A percentile compares a stretch with the other conserved stretches of the same genome.
Conservation (phyloP, 1,140 invertebrate genomes). For the Leptinotarsa lineolata region DNA sequence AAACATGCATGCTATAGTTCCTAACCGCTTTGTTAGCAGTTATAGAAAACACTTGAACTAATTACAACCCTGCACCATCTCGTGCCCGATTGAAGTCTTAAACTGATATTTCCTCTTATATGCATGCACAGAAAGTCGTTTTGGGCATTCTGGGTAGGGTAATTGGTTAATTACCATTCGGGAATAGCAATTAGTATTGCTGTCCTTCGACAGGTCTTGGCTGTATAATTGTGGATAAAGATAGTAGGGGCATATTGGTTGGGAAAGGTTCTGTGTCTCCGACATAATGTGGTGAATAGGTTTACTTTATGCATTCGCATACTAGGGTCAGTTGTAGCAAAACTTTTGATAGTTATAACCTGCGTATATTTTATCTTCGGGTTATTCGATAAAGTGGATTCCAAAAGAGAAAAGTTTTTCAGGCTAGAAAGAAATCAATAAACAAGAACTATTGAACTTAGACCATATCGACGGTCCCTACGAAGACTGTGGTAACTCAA, state of each 20-base stretch:
- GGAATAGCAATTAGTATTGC: slow-evolving; percentile 23
- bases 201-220: slow-evolving; percentile 16
- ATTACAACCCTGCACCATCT: not conserved
- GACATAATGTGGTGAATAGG: not conserved
- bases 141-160: slow-evolving; percentile 11
- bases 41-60: not conserved
- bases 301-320: too few relatives aligned
- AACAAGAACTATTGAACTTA: too few relatives aligned
- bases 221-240: slow-evolving; percentile 14
- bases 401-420: too few relatives aligned
- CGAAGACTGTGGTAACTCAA: too few relatives aligned
- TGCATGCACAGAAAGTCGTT: slow-evolving; percentile 12
- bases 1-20: too few relatives aligned
- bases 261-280: slow-evolving; percentile 7
- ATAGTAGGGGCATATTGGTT: slow-evolving; percentile 9
- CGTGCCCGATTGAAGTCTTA: not conserved
- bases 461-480: too few relatives aligned
- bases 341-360: too few relatives aligned
- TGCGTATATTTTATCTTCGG: too few relatives aligned
- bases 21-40: too few relatives aligned
- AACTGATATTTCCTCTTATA: slow-evolving; percentile 19
- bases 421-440: too few relatives aligned
- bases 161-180: slow-evolving; percentile 19
- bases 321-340: too few relatives aligned
- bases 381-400: too few relatives aligned